These are phyloP conservation scores for Psix sp. DNA, from an alignment of 1,140 invertebrate species.

Conservation along the genomic window DNA sequence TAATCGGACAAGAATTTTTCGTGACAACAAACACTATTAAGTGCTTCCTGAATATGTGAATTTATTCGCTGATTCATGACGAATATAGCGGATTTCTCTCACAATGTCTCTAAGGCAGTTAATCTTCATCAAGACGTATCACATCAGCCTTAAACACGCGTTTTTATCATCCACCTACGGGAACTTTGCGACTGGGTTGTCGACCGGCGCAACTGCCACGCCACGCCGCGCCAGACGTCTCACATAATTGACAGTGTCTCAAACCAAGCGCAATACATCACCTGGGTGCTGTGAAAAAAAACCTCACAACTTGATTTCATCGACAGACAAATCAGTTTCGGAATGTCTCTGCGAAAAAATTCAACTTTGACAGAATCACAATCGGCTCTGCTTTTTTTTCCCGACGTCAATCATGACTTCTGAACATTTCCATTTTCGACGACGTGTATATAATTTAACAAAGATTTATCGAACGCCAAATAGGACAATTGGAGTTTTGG, in stretches of 20 bases:
- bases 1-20: no score
- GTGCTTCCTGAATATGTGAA: constrained; percentile 20
- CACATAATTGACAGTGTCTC: constrained; percentile 27
- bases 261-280: constrained; percentile 16
- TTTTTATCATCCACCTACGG: constrained; percentile 46
- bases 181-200: constrained; percentile 38
- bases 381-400: no score
- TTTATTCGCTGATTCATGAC: constrained; percentile 38
- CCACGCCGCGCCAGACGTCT: constrained; percentile 25
- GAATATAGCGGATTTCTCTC: constrained; percentile 28
- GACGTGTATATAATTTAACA: no score
- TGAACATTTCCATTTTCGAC: no score
- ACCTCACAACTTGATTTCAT: constrained; percentile 3
- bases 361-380: no score
- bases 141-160: constrained; percentile 36
- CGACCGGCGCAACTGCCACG: constrained; percentile 27
- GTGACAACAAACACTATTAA: constrained; percentile 24
- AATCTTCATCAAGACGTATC: constrained; percentile 52
- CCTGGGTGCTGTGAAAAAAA: neutral
- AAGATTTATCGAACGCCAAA: no score
- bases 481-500: no score
- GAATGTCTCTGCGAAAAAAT: no score
- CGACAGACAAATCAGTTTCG: neutral
- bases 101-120: constrained; percentile 40
- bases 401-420: no score